phyloP scores from a whole-genome alignment of 2,113 vertebrate genomes.

The Xenopus borealis region DNA sequence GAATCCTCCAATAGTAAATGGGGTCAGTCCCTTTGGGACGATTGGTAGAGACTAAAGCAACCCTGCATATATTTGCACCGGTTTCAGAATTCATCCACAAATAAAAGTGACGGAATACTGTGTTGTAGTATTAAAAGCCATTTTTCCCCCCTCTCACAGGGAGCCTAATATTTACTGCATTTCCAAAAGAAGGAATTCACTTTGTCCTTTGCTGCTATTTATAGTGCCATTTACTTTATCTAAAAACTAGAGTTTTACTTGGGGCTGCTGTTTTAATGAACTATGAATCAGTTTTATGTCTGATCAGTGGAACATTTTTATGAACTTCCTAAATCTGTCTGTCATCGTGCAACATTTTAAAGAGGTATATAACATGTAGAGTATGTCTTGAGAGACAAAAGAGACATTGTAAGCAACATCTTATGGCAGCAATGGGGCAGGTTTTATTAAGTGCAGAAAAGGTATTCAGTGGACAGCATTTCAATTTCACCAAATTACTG shows the following conservation, averaged over 20 bases:
- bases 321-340: conserved; percentile 8
- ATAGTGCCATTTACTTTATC: background rate
- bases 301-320: conserved; percentile 1
- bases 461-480: background rate
- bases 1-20: no score
- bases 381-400: background rate
- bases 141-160: no score
- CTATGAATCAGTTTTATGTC: background rate
- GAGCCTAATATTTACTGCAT: no score
- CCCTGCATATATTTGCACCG: no score
- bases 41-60: no score
- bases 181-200: background rate
- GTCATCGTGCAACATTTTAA: background rate
- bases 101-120: no score
- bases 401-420: background rate
- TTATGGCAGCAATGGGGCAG: background rate
- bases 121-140: background rate
- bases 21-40: no score
- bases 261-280: conserved; percentile 4
- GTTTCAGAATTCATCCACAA: no score
- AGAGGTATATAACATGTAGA: background rate
- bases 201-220: background rate
- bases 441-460: background rate
- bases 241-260: conserved; percentile 1
- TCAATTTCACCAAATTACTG: no score